Conservation (phyloP, 2,888 invertebrate species). For the Tinea semifulvella region DNA sequence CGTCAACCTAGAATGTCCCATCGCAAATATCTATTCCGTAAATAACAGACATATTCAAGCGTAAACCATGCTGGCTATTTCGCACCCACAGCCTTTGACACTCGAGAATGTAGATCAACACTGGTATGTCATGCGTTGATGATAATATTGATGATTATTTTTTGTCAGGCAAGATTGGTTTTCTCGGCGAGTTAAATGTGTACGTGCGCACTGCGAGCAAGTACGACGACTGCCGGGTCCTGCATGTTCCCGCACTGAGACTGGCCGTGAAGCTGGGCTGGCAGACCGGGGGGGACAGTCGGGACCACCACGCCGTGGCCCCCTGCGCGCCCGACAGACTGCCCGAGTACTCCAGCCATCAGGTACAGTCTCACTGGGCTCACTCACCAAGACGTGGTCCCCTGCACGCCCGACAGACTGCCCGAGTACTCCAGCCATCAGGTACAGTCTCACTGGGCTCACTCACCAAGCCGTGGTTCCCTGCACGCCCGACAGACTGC, state of each 20-base stretch:
- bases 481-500: conserved; percentile 89
- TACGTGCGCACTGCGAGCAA: conserved; percentile 97
- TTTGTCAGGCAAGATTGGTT: conserved; percentile 80
- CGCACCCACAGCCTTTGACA: no score
- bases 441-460: conserved; percentile 69
- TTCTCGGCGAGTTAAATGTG: conserved; percentile 93
- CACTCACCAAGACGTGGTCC: conserved; percentile 94
- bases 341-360: conserved; percentile 96
- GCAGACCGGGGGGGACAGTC: conserved; percentile 91
- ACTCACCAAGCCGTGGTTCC: conserved; percentile 91
- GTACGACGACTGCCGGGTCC: conserved; percentile 95
- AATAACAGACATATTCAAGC: no score
- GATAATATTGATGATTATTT: no score
- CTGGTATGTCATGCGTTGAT: no score
- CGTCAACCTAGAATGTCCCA: no score
- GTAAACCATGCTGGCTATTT: no score
- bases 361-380: conserved; percentile 79
- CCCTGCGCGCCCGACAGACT: conserved; percentile 96
- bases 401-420: conserved; percentile 94
- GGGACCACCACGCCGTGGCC: conserved; percentile 95
- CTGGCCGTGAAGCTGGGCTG: conserved; percentile 86
- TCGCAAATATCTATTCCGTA: no score
- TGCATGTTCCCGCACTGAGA: conserved; percentile 90
- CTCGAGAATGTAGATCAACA: no score
- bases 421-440: conserved; percentile 98